These are phyloP conservation scores for Mimumesa dahlbomi DNA, from an alignment of 2,888 invertebrate species.

Conservation along the genomic window DNA sequence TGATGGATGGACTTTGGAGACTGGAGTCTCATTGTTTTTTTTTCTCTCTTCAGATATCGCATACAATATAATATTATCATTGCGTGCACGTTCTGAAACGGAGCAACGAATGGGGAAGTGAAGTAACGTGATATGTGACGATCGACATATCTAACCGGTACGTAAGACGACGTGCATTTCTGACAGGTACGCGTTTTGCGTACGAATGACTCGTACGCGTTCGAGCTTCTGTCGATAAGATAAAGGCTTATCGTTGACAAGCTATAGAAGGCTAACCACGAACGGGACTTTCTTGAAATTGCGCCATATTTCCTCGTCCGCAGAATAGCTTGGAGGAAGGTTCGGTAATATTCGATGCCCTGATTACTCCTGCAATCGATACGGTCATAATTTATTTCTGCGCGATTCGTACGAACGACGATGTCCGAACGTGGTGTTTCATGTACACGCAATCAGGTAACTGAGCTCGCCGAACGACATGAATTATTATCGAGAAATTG, in stretches of 20 bases:
- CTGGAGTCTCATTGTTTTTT: too few species aligned
- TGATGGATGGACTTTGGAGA: too few species aligned
- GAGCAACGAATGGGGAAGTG: too few species aligned
- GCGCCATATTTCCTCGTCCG: conserved; percentile 33
- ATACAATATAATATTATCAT: too few species aligned
- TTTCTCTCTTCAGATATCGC: too few species aligned
- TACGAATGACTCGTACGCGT: conserved; percentile 10
- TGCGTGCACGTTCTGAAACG: too few species aligned
- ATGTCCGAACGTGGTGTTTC: conserved; percentile 14
- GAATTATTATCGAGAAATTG: conserved; percentile 6
- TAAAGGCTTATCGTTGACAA: conserved; percentile 58
- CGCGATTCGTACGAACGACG: conserved; percentile 7
- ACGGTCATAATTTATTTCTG: conserved; percentile 26
- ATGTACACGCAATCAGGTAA: conserved; percentile 9
- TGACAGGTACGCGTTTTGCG: neutral
- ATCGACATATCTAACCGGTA: too few species aligned
- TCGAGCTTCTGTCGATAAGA: conserved; percentile 59
- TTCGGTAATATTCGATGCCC: neutral
- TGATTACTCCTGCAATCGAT: conserved; percentile 17
- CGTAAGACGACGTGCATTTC: neutral
- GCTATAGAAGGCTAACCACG: conserved; percentile 28
- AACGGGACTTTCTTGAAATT: conserved; percentile 8
- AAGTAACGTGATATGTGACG: too few species aligned
- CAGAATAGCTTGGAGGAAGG: neutral
- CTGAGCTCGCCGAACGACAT: neutral